These are phyloP conservation scores for Caenorhabditis sulstoni DNA, from an alignment of 2,888 invertebrate species.

Conservation along the genomic window DNA sequence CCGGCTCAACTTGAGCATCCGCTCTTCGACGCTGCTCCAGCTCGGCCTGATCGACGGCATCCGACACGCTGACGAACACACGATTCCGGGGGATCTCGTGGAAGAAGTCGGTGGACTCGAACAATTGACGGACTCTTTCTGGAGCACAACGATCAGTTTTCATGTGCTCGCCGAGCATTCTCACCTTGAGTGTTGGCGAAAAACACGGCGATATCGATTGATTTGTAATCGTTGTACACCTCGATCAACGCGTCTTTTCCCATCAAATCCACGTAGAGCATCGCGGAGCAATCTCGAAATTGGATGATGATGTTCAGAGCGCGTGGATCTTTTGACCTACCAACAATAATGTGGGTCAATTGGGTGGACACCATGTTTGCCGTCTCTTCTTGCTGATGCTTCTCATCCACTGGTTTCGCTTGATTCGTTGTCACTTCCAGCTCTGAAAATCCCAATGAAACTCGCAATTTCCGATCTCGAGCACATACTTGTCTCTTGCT, in stretches of 20 bases:
- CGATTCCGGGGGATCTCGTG: constrained; percentile 68
- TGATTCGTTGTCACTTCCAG: constrained; percentile 55
- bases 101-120: constrained; percentile 72
- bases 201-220: constrained; percentile 70
- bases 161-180: no score
- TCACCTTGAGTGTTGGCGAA: constrained; percentile 74
- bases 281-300: constrained; percentile 81
- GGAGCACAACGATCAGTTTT: not conserved
- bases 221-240: constrained; percentile 65
- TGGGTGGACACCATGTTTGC: constrained; percentile 48
- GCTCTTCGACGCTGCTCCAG: constrained; percentile 54
- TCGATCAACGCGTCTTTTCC: constrained; percentile 73
- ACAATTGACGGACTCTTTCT: constrained; percentile 73
- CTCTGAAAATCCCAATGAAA: constrained; percentile 27
- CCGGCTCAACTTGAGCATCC: constrained; percentile 3
- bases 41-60: constrained; percentile 72
- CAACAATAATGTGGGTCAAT: constrained; percentile 72
- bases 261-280: constrained; percentile 78
- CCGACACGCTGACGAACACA: constrained; percentile 71
- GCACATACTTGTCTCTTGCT: constrained; percentile 30
- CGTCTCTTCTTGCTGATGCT: constrained; percentile 30
- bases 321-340: constrained; percentile 17
- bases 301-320: not conserved
- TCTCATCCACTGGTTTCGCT: constrained; percentile 43
- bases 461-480: not conserved